These are phyloP conservation scores for Bos taurus DNA, from an alignment of 2,113 vertebrate genomes.

Conservation along the genomic window ARS-UCD2.0 NC_037347.1:10901001-10901500, in stretches of 20 bases:
- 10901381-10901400: constrained; percentile 59
- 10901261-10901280: constrained; percentile 69
- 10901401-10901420: constrained; percentile 64
- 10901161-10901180: constrained; percentile 71
- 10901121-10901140: constrained; percentile 73
- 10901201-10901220: constrained; percentile 53
- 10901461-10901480: constrained; percentile 10
- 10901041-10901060: constrained; percentile 50
- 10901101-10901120: constrained; percentile 68
- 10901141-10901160: constrained; percentile 74
- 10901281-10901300: constrained; percentile 57
- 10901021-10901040: constrained; percentile 41
- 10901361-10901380: constrained; percentile 57
- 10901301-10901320: constrained; percentile 58
- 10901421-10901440: constrained; percentile 33
- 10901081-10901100: constrained; percentile 68
- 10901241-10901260: constrained; percentile 63
- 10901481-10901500: constrained; percentile 30
- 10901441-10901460: constrained; percentile 8
- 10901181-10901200: constrained; percentile 71
- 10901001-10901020: constrained; percentile 25
- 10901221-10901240: constrained; percentile 63
- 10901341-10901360: constrained; percentile 45
- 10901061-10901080: constrained; percentile 72
- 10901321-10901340: constrained; percentile 40